Percentiles rank a stretch among this genome's conserved stretches.
Evolutionary conservation across 2,797 vertebrate species (phyloP).

Genomic region (Coregonus ussuriensis): DNA sequence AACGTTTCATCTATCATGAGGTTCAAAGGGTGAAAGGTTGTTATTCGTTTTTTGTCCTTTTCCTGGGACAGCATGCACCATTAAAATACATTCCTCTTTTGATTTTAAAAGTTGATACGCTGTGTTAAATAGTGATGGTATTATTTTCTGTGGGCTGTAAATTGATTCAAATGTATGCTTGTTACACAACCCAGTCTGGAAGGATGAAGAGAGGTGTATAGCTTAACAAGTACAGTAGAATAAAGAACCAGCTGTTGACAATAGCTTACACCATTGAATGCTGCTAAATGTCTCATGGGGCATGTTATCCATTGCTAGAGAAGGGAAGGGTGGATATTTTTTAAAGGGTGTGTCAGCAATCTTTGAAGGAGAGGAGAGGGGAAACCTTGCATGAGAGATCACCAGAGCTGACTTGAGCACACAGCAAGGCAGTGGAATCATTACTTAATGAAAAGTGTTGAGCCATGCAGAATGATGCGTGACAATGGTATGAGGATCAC

Average conservation of each 20-base stretch:
- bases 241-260: too few species aligned
- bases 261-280: too few species aligned
- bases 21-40: conserved; percentile 58
- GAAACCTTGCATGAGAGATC: conserved; percentile 55
- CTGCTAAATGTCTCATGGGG: conserved; percentile 12
- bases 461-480: not conserved
- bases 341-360: conserved; percentile 20
- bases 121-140: too few species aligned
- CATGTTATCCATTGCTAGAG: conserved; percentile 40
- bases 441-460: conserved; percentile 5
- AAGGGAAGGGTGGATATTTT: conserved; percentile 68
- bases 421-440: conserved; percentile 31
- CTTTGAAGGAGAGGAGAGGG: conserved; percentile 23
- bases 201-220: not conserved
- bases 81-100: too few species aligned
- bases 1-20: conserved; percentile 52
- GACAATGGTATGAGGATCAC: conserved; percentile 32
- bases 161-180: too few species aligned
- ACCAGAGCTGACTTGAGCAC: conserved; percentile 39
- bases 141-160: too few species aligned
- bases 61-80: not conserved
- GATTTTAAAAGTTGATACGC: too few species aligned
- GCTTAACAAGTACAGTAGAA: too few species aligned
- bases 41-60: conserved; percentile 17
- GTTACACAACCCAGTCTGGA: too few species aligned